Conservation (phyloP, 2,113 vertebrate species). For the Paraplagusia blochii region DNA sequence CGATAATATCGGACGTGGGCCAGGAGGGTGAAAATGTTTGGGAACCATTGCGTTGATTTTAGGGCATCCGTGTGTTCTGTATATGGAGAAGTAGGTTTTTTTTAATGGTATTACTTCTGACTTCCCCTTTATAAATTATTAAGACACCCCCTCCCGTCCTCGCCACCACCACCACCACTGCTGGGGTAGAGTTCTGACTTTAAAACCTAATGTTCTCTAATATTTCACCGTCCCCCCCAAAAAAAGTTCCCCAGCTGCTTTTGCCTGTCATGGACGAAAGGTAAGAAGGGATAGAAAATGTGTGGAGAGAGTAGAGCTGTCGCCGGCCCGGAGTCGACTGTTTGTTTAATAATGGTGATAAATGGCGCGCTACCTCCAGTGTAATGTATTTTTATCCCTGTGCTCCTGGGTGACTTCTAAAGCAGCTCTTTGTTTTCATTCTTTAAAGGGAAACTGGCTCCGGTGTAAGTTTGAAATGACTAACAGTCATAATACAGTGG, state of each 20-base stretch:
- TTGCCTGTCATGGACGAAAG: slow-evolving; percentile 16
- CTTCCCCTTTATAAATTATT: too few relatives aligned
- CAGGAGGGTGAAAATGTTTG: too few relatives aligned
- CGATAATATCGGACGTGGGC: too few relatives aligned
- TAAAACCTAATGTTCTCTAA: not conserved
- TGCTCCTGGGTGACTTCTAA: slow-evolving; percentile 23
- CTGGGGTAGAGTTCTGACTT: too few relatives aligned
- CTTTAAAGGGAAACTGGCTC: slow-evolving; percentile 1
- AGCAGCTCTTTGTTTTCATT: slow-evolving; percentile 10
- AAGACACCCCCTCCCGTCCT: too few relatives aligned
- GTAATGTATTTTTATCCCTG: slow-evolving; percentile 31
- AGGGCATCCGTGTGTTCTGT: too few relatives aligned
- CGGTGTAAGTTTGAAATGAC: slow-evolving; percentile 18
- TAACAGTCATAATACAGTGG: not conserved
- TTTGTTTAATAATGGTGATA: slow-evolving; percentile 50
- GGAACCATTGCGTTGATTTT: too few relatives aligned
- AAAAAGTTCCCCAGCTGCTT: slow-evolving; percentile 17
- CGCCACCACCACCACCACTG: too few relatives aligned
- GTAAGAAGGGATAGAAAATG: slow-evolving; percentile 12
- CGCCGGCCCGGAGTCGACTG: not conserved
- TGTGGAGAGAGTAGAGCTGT: not conserved
- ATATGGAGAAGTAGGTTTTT: too few relatives aligned
- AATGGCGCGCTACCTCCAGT: slow-evolving; percentile 26
- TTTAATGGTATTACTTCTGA: too few relatives aligned
- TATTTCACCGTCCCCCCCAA: slow-evolving; percentile 13